Conservation (phyloP, 1,140 invertebrate genomes). For the Cephus cinctus region DNA sequence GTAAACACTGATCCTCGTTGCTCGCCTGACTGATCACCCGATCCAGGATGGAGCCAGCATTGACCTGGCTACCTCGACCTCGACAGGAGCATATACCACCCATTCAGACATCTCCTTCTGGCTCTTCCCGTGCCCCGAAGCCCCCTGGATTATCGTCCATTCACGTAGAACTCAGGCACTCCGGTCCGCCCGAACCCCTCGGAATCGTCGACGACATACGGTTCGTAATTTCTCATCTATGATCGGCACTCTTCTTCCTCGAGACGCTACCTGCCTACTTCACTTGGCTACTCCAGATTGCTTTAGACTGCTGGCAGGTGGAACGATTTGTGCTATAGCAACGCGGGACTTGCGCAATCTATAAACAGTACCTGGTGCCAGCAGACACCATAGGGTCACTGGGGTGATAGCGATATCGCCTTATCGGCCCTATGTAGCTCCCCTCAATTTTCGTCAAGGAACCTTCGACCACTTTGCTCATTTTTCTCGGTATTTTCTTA, state of each 20-base stretch:
- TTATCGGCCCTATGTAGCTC: no score
- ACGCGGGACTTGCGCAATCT: constrained; percentile 36
- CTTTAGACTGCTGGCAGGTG: background rate
- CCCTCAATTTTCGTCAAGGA: no score
- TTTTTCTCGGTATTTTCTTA: no score
- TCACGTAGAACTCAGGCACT: background rate
- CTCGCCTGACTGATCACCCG: constrained; percentile 83
- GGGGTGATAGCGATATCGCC: constrained; percentile 21
- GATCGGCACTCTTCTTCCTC: no score
- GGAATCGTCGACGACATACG: background rate
- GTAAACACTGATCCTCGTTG: constrained; percentile 79
- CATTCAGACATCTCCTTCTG: constrained; percentile 46
- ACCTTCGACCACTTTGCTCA: no score
- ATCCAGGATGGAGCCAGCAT: constrained; percentile 78
- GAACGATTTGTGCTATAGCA: constrained; percentile 39
- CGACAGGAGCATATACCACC: constrained; percentile 50
- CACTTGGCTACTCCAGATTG: background rate
- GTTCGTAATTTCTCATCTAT: no score
- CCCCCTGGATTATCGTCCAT: background rate
- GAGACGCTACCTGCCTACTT: background rate
- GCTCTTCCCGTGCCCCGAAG: constrained; percentile 1
- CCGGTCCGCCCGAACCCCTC: constrained; percentile 12
- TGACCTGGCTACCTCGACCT: constrained; percentile 45
- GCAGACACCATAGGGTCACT: constrained; percentile 45
- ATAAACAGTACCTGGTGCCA: constrained; percentile 49